phyloP scores from a whole-genome alignment of 2,113 vertebrate genomes.

The Hydrochoerus hydrochaeris region DNA sequence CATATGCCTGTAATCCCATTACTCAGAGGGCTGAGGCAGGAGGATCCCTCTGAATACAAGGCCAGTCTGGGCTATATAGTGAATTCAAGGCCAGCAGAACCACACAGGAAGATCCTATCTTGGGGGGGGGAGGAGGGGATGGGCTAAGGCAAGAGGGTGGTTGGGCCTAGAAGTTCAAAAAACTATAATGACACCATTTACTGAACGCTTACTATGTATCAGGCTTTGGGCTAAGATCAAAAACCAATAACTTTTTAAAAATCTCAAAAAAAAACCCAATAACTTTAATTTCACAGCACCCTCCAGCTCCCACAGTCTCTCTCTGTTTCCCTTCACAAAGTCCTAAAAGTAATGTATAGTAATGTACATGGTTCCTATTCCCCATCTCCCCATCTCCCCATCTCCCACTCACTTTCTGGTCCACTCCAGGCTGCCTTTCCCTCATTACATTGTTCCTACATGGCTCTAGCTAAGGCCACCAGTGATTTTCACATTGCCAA shows the following conservation, averaged over 20 bases:
- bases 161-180: neutral
- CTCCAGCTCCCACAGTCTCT: neutral
- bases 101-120: neutral
- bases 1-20: neutral
- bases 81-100: neutral
- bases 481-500: neutral
- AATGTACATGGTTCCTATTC: neutral
- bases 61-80: neutral
- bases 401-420: neutral
- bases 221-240: constrained; percentile 36
- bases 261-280: constrained; percentile 21
- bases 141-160: neutral
- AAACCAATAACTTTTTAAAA: neutral
- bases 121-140: too few relatives aligned
- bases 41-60: neutral
- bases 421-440: neutral
- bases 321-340: neutral
- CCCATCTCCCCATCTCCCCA: neutral
- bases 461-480: neutral
- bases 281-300: neutral
- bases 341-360: neutral
- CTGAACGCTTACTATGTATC: neutral
- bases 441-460: neutral
- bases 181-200: neutral
- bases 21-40: neutral